Evolutionary conservation across 1,140 invertebrate species (phyloP).

Genomic region (Drosophila suzukii): DNA sequence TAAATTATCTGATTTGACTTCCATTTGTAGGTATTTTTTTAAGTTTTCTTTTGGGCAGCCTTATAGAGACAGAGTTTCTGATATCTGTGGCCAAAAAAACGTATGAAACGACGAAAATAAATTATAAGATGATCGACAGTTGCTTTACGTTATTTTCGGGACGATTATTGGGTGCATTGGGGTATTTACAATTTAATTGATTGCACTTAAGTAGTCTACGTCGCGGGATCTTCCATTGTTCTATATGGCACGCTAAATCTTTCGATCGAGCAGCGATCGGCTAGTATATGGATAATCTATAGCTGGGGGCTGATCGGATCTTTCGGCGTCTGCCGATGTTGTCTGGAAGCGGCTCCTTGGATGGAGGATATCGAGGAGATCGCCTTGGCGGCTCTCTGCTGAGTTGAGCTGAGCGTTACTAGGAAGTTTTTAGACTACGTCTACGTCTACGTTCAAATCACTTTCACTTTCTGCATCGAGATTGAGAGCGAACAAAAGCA

Average conservation of each 20-base stretch:
- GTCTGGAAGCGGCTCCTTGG: slow-evolving; percentile 39
- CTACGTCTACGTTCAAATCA: slow-evolving; percentile 80
- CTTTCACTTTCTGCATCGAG: slow-evolving; percentile 79
- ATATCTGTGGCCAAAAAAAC: slow-evolving; percentile 7
- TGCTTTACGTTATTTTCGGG: slow-evolving; percentile 7
- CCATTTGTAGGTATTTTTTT: no score
- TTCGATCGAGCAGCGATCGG: slow-evolving; percentile 13
- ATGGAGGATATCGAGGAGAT: slow-evolving; percentile 33
- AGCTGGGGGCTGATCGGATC: slow-evolving; percentile 25
- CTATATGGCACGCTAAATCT: slow-evolving; percentile 61
- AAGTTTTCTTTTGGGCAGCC: no score
- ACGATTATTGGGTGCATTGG: slow-evolving; percentile 36
- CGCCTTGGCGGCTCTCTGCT: slow-evolving; percentile 9
- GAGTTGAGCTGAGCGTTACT: slow-evolving; percentile 62
- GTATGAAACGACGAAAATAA: background rate
- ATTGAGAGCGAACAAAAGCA: slow-evolving; percentile 81
- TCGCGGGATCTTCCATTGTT: slow-evolving; percentile 20
- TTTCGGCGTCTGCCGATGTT: slow-evolving; percentile 15
- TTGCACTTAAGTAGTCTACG: slow-evolving; percentile 49
- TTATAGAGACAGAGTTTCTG: background rate
- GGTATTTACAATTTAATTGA: slow-evolving; percentile 54
- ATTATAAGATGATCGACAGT: slow-evolving; percentile 4
- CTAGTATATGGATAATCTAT: slow-evolving; percentile 18
- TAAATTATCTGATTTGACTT: no score
- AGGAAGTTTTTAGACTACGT: slow-evolving; percentile 79